phyloP scores from a whole-genome alignment of 2,113 vertebrate genomes.

The Glaucidium brasilianum region DNA sequence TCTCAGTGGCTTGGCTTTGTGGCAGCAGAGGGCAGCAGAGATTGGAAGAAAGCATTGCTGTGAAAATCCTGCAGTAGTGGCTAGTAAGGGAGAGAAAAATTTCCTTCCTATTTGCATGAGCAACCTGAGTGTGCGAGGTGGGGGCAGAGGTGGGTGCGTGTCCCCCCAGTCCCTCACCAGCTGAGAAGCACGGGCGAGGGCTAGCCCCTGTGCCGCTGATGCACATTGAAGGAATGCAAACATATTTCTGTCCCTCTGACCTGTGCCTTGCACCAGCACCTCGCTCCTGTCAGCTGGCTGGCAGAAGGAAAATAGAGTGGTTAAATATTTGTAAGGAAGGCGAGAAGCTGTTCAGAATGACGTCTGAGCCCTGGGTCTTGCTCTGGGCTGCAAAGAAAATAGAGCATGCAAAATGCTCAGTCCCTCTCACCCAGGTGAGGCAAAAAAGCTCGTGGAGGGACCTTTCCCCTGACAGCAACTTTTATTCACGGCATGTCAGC shows the following conservation, averaged over 20 bases:
- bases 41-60: slow-evolving; percentile 3
- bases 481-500: background rate
- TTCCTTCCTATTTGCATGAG: accelerated
- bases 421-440: background rate
- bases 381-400: background rate
- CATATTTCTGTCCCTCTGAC: background rate
- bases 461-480: background rate
- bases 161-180: background rate
- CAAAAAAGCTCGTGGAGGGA: background rate
- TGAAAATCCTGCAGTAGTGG: background rate
- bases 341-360: background rate
- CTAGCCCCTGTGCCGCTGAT: accelerated
- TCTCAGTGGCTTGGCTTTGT: background rate
- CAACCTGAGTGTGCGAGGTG: background rate
- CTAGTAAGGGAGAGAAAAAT: background rate
- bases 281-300: background rate
- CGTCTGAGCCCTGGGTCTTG: background rate
- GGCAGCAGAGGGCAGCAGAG: slow-evolving; percentile 73
- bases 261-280: background rate
- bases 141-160: background rate
- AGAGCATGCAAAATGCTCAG: background rate
- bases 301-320: accelerated
- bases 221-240: accelerated
- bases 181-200: accelerated
- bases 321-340: background rate